Base-by-base conservation (phyloP, 2,888 invertebrate genomes). In the Dasysyrphus tricinctus region DNA sequence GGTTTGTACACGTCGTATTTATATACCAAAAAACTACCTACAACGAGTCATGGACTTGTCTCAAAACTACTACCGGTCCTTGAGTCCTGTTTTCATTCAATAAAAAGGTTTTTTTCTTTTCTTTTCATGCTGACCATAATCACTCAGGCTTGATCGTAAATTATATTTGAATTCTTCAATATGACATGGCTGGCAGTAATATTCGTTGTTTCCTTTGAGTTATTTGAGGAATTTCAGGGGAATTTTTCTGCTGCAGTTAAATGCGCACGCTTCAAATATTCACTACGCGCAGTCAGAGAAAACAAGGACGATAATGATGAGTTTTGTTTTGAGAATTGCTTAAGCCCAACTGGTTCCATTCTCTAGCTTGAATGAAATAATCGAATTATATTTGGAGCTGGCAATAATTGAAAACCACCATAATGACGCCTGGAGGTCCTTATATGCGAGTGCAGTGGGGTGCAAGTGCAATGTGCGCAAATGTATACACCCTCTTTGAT, bases 141-240 rank as follows among this genome's bases (percentile, higher is more conserved):
- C 85, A 78, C 56, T 85, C 81, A 81, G 63, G 74, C 63, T 70
- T 69, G 78, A 78, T 79, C 82, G 82, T 86, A 86, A 86, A 86
- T 86, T 75, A 79, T 74, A 56, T 79, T 65, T 54, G 16, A 49
- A 67, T 78, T 74, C 82, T 82, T 78, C 37, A 51, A 78, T 74
- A 82, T 82, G 82, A 86, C 82, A 75, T 82, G 70, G 56, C 47
- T 49, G 61, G 16, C 67, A 72, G 69, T 85, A 81, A 81, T 61
- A 85, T 85, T 85, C 54, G 51, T 54, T 86, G 82, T 86, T 37
- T 74, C 54, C 54, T 72, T 86, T 7, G 24, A 16, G 29, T 19
- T 47, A 49, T 67, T 54, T 39, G 42, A 42, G 63, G 74, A 75
- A 75, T 82, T 51, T 59, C 32, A 24, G 47, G 51, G 65, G 8